Percentiles rank a stretch among this genome's conserved stretches.
phyloP scores from a whole-genome alignment of 2,113 vertebrate species.

The Anguilla rostrata region DNA sequence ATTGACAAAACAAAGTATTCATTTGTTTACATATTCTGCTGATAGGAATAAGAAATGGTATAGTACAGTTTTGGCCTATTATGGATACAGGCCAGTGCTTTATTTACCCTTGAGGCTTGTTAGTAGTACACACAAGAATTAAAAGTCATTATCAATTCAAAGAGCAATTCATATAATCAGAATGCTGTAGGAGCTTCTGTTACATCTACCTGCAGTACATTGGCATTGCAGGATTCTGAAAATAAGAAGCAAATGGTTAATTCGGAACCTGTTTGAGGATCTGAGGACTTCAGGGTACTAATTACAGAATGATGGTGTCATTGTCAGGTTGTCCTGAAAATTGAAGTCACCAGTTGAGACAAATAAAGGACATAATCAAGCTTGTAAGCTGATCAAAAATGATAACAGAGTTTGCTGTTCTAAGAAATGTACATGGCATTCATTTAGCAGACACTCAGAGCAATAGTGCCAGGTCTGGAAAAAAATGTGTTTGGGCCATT shows the following conservation, averaged over 20 bases:
- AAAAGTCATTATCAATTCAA: conserved; percentile 23
- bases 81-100: neutral
- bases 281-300: neutral
- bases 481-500: no score
- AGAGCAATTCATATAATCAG: conserved; percentile 8
- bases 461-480: no score
- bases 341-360: no score
- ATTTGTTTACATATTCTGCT: neutral
- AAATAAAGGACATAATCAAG: no score
- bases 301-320: neutral
- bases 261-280: neutral
- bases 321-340: neutral
- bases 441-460: no score
- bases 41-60: neutral
- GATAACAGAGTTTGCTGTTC: no score
- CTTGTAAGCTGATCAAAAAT: no score
- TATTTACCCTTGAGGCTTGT: conserved; percentile 9
- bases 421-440: no score
- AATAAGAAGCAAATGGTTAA: neutral
- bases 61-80: neutral
- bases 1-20: no score
- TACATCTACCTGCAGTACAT: neutral
- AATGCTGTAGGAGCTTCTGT: neutral
- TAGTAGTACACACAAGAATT: neutral
- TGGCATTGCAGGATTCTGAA: no score